A percentile compares a stretch with the other conserved stretches of the same genome.
These are phyloP conservation scores for Corynorhinus townsendii DNA, from an alignment of 2,113 vertebrate species.

Conservation along the genomic window DNA sequence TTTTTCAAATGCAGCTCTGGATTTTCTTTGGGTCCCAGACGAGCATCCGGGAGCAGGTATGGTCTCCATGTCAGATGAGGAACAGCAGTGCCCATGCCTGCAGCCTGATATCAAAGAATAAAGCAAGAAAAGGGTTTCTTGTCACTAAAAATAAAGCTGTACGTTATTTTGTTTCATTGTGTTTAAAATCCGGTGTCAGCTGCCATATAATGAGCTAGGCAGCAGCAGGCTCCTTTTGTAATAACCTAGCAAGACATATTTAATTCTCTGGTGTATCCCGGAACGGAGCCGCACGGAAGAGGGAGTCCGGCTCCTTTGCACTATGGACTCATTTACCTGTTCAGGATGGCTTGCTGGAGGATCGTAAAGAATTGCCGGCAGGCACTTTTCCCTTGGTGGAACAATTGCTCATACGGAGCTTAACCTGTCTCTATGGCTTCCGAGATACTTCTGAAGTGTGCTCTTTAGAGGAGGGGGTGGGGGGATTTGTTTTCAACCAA, in stretches of 20 bases:
- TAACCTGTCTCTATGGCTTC: background rate
- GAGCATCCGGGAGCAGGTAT: background rate
- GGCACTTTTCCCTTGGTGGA: background rate
- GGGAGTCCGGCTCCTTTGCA: background rate
- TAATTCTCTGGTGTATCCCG: constrained; percentile 56
- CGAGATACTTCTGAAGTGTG: background rate
- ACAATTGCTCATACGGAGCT: background rate
- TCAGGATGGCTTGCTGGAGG: constrained; percentile 32
- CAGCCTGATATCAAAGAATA: background rate
- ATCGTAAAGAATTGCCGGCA: constrained; percentile 1
- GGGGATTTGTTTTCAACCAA: background rate
- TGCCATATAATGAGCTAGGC: background rate
- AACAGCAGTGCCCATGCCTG: background rate
- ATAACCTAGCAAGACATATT: constrained; percentile 37
- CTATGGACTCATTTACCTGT: constrained; percentile 2
- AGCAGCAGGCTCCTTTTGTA: constrained; percentile 39
- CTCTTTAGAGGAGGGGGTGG: background rate
- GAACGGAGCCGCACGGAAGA: background rate
- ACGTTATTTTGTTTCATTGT: constrained; percentile 7
- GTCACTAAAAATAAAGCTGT: background rate
- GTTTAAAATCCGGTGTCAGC: background rate
- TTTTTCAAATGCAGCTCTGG: background rate
- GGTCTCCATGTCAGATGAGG: background rate
- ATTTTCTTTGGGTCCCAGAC: background rate
- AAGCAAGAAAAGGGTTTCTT: constrained; percentile 22